These are phyloP conservation scores for Rhagonycha lutea DNA, from an alignment of 2,888 invertebrate species.

Conservation along the genomic window DNA sequence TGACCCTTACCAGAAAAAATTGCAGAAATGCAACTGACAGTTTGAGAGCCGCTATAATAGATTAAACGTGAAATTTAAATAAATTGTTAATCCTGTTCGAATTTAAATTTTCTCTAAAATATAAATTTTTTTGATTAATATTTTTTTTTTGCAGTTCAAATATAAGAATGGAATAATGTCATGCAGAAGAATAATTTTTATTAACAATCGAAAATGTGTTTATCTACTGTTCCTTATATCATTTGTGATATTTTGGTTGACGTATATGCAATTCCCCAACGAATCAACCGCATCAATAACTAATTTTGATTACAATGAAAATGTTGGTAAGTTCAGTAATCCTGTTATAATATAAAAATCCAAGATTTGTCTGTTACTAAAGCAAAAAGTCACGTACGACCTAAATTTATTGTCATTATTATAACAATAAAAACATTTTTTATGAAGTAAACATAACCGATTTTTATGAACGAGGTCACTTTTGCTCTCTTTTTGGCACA, in stretches of 20 bases:
- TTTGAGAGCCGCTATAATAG: neutral
- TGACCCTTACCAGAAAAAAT: neutral
- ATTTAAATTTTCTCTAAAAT: neutral
- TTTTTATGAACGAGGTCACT: too few species aligned
- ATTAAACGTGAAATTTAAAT: neutral
- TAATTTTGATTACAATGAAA: neutral
- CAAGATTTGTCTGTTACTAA: too few species aligned
- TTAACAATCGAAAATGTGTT: conserved; percentile 1
- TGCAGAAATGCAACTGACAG: neutral
- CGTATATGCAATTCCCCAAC: neutral
- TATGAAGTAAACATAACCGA: too few species aligned
- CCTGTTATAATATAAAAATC: too few species aligned
- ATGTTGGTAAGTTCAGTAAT: neutral
- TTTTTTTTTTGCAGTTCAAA: neutral
- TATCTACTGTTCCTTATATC: neutral
- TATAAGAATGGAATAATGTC: neutral
- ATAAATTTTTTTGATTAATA: too few species aligned
- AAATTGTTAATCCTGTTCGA: neutral
- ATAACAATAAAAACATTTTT: too few species aligned
- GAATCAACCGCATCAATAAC: neutral
- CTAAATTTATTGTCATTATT: too few species aligned
- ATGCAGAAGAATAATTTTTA: neutral
- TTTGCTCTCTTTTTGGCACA: too few species aligned
- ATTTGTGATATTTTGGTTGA: neutral
- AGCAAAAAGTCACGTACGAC: too few species aligned